phyloP scores from a whole-genome alignment of 2,888 invertebrate species.

The Polydrusus cervinus region DNA sequence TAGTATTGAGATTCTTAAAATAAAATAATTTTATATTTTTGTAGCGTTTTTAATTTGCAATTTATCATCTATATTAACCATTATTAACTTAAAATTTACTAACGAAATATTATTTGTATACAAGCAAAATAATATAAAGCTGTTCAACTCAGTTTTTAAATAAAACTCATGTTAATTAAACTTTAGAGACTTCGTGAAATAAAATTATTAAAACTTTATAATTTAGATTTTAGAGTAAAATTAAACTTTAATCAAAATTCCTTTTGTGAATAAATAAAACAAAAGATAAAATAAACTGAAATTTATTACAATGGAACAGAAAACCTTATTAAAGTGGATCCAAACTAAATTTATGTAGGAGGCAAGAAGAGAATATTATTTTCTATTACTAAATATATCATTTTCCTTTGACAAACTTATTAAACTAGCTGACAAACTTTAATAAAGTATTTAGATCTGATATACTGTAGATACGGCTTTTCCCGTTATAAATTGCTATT shows the following conservation, averaged over 20 bases:
- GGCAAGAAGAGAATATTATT: constrained; percentile 55
- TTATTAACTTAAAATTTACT: too few species aligned
- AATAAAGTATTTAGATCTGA: constrained; percentile 47
- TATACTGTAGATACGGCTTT: constrained; percentile 24
- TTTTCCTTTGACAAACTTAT: constrained; percentile 56
- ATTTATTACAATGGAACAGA: constrained; percentile 45
- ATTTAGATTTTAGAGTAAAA: constrained; percentile 38
- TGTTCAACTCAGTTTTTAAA: constrained; percentile 24
- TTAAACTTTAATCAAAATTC: constrained; percentile 46
- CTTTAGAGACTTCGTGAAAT: constrained; percentile 33
- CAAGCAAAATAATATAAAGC: background rate
- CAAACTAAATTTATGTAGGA: constrained; percentile 53
- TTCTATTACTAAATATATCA: constrained; percentile 59
- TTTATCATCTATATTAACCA: too few species aligned
- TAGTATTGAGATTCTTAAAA: too few species aligned
- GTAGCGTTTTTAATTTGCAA: too few species aligned
- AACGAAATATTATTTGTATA: background rate
- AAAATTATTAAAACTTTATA: constrained; percentile 43
- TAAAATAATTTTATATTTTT: too few species aligned
- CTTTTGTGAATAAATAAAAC: constrained; percentile 40
- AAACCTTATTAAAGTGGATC: constrained; percentile 49
- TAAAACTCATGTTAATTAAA: constrained; percentile 40
- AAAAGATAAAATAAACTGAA: constrained; percentile 45
- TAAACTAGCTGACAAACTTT: constrained; percentile 55
- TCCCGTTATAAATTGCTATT: constrained; percentile 29